Evolutionary conservation across 2,888 invertebrate species (phyloP), one percentile per base, ranked within the genome.

Genomic region (Protophormia terraenovae): DNA sequence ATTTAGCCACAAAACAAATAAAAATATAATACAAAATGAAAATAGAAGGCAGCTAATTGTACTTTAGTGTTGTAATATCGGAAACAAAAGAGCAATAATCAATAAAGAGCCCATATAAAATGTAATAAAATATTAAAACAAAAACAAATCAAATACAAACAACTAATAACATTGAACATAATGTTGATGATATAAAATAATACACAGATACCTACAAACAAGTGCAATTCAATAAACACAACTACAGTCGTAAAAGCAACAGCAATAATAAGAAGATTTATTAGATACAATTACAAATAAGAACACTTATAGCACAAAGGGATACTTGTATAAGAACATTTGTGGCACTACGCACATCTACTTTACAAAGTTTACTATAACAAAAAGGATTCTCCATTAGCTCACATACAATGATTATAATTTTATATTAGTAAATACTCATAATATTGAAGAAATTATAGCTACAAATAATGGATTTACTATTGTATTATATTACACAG

Each of bases 81-180:
- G 19, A 50, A 67, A 29, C 29, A 67, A 47, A 67, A 19, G 10
- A 67, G 22, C 64, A 50, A 32, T 32, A 47, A 47, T 67, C 45
- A 47, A 67, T 45, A 66, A 62, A 50, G 7, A 19, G 19, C 32
- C n/a, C 47, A 32, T n/a, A 32, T 50, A 32, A 45, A 67, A 14
- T 22, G 32, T 67, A 67, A 50, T 67, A 67, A 67, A 67, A 47
- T 50, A 50, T 67, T 50, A 35, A 67, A 67, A 50, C 67, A 47
- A 50, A 47, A 19, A 67, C 50, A 47, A 50, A 67, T 47, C 67
- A 67, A 67, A 67, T 32, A 29, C 66, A 27, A 24, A 67, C 32
- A 50, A 32, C 64, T 3, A 47, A 22, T 50, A 35, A 16, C 6
- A 32, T 19, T 47, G 16, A 32, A 10, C 19, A 14, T 19, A 14